Percentiles rank a stretch among this genome's conserved stretches.
Conservation (phyloP, 1,140 invertebrate genomes). For the Geopemphigus sp. region DNA sequence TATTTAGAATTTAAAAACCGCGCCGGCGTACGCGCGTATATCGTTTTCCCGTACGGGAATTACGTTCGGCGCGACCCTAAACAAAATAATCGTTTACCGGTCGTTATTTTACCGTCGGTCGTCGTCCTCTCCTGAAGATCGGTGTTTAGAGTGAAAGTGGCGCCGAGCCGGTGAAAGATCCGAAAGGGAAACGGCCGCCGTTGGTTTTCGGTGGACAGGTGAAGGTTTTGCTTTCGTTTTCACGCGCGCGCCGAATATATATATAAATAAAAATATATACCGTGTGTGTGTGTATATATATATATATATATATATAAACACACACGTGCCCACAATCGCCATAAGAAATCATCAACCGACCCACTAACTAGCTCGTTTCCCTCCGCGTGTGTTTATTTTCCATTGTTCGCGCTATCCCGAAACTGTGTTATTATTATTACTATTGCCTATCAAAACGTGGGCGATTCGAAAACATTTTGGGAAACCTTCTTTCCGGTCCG, state of each 20-base stretch:
- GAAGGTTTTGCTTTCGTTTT: slow-evolving; percentile 50
- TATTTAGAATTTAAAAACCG: not conserved
- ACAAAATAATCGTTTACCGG: too few relatives aligned
- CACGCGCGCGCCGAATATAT: slow-evolving; percentile 29
- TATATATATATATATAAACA: too few relatives aligned
- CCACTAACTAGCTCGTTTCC: not conserved
- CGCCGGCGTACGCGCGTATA: not conserved
- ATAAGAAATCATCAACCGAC: not conserved
- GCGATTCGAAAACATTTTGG: slow-evolving; percentile 6
- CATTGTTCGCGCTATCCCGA: not conserved
- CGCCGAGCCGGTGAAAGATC: slow-evolving; percentile 43
- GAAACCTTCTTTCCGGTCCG: not conserved
- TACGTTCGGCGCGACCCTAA: too few relatives aligned
- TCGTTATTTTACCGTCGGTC: not conserved
- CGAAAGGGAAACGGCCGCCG: slow-evolving; percentile 33
- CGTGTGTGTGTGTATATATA: too few relatives aligned
- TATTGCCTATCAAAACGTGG: too few relatives aligned
- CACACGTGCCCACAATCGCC: not conserved
- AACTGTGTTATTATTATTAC: too few relatives aligned
- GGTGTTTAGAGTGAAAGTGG: slow-evolving; percentile 44
- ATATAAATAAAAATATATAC: too few relatives aligned
- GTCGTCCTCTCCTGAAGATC: not conserved
- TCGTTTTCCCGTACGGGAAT: too few relatives aligned
- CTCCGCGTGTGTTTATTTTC: not conserved
- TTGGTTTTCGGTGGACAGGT: slow-evolving; percentile 38